Evolutionary conservation across 2,888 invertebrate species (phyloP).

Genomic region (Deroplatys truncata): DNA sequence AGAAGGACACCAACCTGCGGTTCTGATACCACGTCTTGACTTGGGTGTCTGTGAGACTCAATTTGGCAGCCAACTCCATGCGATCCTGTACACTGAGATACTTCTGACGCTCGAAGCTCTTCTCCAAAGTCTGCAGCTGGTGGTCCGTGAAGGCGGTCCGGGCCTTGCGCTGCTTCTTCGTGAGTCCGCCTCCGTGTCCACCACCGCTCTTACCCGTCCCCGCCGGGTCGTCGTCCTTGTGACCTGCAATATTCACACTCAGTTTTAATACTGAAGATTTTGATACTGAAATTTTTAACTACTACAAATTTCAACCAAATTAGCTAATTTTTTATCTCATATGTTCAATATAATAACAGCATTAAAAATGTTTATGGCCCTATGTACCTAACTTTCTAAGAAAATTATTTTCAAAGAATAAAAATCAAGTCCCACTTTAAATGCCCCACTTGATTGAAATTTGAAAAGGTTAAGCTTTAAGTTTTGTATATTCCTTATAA

Average conservation of each 20-base stretch:
- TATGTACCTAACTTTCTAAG: too few relatives aligned
- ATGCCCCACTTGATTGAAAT: too few relatives aligned
- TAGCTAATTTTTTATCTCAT: too few relatives aligned
- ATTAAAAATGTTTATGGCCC: too few relatives aligned
- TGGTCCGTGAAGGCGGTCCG: slow-evolving; percentile 98
- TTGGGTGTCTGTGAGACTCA: slow-evolving; percentile 96
- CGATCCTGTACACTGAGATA: slow-evolving; percentile 95
- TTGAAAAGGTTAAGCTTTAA: too few relatives aligned
- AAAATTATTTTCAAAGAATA: too few relatives aligned
- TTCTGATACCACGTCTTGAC: slow-evolving; percentile 99
- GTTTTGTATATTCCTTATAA: too few relatives aligned
- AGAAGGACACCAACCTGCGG: slow-evolving; percentile 67
- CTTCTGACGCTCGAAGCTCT: slow-evolving; percentile 95
- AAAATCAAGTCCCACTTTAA: too few relatives aligned
- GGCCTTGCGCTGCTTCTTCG: slow-evolving; percentile 94
- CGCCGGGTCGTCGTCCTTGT: slow-evolving; percentile 69
- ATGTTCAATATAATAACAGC: too few relatives aligned
- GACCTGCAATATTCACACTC: slow-evolving; percentile 53
- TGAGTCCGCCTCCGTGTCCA: slow-evolving; percentile 53
- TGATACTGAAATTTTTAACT: too few relatives aligned
- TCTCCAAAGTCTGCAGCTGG: slow-evolving; percentile 92
- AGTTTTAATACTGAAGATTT: neutral
- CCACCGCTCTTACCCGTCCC: slow-evolving; percentile 42
- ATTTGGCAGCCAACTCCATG: slow-evolving; percentile 94
- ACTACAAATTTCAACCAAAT: neutral